A percentile compares a stretch with the other conserved stretches of the same genome.
These are phyloP conservation scores for Agapornis canus DNA, from an alignment of 2,797 vertebrate genomes.

Conservation along the genomic window DNA sequence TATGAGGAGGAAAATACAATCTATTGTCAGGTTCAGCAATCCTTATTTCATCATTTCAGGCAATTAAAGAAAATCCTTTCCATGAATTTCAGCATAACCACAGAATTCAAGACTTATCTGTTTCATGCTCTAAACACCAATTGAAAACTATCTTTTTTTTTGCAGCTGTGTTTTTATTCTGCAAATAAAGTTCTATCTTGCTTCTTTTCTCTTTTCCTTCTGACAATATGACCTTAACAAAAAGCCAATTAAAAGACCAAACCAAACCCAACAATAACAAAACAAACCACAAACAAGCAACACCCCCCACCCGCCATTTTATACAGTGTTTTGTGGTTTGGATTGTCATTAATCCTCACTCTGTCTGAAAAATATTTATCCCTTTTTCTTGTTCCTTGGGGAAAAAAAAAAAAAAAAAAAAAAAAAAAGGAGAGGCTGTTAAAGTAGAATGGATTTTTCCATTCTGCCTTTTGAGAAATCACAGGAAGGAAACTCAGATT, in stretches of 20 bases:
- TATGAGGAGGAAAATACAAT: neutral
- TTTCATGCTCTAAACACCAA: neutral
- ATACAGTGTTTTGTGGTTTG: neutral
- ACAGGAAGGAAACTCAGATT: neutral
- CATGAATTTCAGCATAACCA: neutral
- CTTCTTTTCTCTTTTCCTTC: neutral
- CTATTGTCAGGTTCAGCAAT: neutral
- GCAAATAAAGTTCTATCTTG: neutral
- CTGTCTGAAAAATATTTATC: neutral
- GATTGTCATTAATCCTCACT: neutral
- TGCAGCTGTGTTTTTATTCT: neutral
- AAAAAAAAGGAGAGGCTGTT: neutral
- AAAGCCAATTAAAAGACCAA: neutral
- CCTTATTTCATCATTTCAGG: neutral
- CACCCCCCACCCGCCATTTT: neutral
- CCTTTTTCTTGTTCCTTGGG: neutral
- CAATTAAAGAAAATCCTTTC: neutral
- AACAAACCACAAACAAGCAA: neutral
- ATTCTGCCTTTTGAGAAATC: neutral
- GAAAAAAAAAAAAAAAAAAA: neutral
- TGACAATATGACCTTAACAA: neutral
- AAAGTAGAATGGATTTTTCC: neutral
- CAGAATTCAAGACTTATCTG: neutral
- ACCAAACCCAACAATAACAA: too few relatives aligned
- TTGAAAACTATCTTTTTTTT: neutral